Evolutionary conservation across 35 echinoderm and acorn worm genomes (phyloP).

Genomic region (Strongylocentrotus purpuratus): DNA sequence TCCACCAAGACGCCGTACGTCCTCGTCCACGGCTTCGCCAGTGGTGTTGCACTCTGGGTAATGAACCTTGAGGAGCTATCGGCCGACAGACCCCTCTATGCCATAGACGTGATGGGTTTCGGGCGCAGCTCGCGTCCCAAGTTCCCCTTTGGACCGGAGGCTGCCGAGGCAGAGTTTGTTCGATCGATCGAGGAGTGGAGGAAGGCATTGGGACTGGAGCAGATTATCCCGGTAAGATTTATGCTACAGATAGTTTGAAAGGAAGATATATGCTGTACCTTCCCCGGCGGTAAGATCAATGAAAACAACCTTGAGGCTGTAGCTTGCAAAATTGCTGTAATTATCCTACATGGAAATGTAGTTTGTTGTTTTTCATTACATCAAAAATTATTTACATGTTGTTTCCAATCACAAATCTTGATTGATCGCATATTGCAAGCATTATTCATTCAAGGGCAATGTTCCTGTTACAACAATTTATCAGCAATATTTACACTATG

Average conservation of each 20-base stretch:
- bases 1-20: constrained; percentile 79
- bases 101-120: constrained; percentile 88
- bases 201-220: constrained; percentile 72
- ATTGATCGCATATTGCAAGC: no score
- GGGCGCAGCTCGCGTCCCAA: constrained; percentile 82
- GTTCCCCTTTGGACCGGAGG: constrained; percentile 66
- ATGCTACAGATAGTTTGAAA: not conserved
- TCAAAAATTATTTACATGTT: no score
- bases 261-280: no score
- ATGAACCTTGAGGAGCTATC: constrained; percentile 80
- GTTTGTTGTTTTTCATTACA: no score
- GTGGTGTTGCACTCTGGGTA: constrained; percentile 87
- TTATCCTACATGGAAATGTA: no score
- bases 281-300: no score
- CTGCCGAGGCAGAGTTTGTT: constrained; percentile 85
- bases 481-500: no score
- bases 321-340: no score
- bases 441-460: no score
- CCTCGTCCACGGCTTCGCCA: constrained; percentile 88
- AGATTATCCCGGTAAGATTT: constrained; percentile 77
- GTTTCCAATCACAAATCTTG: no score
- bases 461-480: no score
- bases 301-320: no score
- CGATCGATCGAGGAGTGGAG: constrained; percentile 88
- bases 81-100: constrained; percentile 74